Evolutionary conservation across 1,140 invertebrate genomes (phyloP), one percentile per base, ranked within the genome.

Genomic region (Drosophila miranda): DNA sequence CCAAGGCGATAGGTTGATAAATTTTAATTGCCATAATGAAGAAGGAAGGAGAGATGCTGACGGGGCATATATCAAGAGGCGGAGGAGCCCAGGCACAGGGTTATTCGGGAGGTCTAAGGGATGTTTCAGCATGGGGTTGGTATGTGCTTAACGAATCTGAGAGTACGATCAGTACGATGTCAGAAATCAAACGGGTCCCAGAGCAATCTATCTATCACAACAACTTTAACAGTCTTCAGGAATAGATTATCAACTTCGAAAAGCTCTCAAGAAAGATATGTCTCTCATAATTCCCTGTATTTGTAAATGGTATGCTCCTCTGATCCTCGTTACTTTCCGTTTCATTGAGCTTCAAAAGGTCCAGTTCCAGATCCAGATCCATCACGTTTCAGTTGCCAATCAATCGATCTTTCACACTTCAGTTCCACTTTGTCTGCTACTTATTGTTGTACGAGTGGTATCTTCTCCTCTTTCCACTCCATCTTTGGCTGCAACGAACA

Each of bases 331-430:
- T 38, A 38, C 34, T 38, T 38, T 38, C 34, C 11, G 34, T 38
- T 38, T 38, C 34, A 62, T 57, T 49, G 38, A 58, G 26, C 38
- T 64, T 34, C 43, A 50, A n/a, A 16, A n/a, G 16, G 45, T 34
- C 13, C 59, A 19, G 23, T n/a, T 28, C 26, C 54, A 59, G 52
- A 42, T 56, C 54, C 54, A n/a, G 44, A 63, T 63, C 34, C 23
- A 68, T 34, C 62, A 30, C 64, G 60, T 58, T 75, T 45, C 49
- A 54, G 52, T 52, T 56, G 56, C 75, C 71, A 72, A 64, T 48
- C 75, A 75, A 73, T 80, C 59, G 58, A 69, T 80, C 73, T 80
- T 86, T 86, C 63, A 84, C 79, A 83, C 75, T 80, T 64, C 45
- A 71, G 53, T 50, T 66, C 68, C 62, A 56, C 55, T 82, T 66